phyloP scores from a whole-genome alignment of 2,113 vertebrate species.

The Tragelaphus strepsiceros region DNA sequence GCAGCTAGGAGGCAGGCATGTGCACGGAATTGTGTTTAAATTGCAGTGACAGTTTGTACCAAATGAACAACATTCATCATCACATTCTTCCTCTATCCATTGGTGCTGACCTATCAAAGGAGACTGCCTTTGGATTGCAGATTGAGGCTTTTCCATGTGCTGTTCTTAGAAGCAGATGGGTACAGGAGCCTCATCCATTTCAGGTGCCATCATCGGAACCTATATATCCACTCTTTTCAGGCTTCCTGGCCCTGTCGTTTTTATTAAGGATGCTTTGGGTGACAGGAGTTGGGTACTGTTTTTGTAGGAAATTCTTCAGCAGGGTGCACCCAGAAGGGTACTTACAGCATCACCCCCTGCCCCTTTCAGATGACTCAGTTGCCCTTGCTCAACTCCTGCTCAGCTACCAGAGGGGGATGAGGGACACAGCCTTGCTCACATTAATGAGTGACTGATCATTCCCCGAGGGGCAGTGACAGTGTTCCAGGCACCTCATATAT shows the following conservation, averaged over 20 bases:
- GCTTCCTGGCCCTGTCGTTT: not conserved
- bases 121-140: not conserved
- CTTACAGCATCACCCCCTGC: too few relatives aligned
- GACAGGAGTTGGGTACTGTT: not conserved
- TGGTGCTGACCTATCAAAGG: not conserved
- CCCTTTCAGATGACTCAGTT: not conserved
- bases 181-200: not conserved
- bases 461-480: not conserved
- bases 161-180: not conserved
- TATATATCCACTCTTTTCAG: not conserved
- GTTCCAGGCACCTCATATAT: not conserved
- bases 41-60: not conserved
- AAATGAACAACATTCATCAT: not conserved
- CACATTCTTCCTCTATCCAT: not conserved
- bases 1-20: not conserved
- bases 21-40: not conserved
- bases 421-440: not conserved
- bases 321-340: not conserved
- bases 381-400: not conserved
- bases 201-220: not conserved
- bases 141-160: not conserved
- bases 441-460: not conserved
- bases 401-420: not conserved
- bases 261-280: not conserved
- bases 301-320: not conserved